Conservation (phyloP, 2,888 invertebrate species). For the Drosophila meridiana region DNA sequence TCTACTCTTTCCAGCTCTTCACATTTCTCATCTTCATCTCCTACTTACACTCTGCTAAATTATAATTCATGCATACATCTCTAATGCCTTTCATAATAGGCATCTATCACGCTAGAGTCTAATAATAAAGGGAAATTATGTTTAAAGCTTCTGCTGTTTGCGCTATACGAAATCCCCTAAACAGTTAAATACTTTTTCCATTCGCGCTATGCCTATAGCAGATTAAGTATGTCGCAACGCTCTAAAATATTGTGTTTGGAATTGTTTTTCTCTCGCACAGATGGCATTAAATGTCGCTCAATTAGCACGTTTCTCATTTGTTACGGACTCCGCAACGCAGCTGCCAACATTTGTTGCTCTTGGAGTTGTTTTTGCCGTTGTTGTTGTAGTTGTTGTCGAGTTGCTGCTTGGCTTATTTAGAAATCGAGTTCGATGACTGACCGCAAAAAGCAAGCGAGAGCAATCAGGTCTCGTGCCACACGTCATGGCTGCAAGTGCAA, state of each 20-base stretch:
- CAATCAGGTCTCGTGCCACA: slow-evolving; percentile 45
- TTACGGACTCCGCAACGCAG: slow-evolving; percentile 1
- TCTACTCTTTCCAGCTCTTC: not conserved
- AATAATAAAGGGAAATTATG: slow-evolving; percentile 2
- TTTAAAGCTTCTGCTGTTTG: not conserved
- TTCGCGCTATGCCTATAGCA: not conserved
- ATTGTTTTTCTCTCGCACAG: slow-evolving; percentile 6
- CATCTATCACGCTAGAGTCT: not conserved
- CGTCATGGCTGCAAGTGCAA: slow-evolving; percentile 39
- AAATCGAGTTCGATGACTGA: slow-evolving; percentile 29
- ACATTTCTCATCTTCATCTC: not conserved
- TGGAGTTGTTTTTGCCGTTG: slow-evolving; percentile 17
- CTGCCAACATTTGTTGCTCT: slow-evolving; percentile 1
- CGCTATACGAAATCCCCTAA: too few relatives aligned
- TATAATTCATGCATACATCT: not conserved
- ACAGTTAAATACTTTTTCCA: not conserved
- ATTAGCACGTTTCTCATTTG: slow-evolving; percentile 68
- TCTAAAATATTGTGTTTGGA: not conserved
- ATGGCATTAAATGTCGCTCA: slow-evolving; percentile 30
- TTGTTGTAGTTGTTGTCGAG: slow-evolving; percentile 25
- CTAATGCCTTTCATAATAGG: not conserved
- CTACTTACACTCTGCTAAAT: not conserved
- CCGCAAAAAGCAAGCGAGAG: slow-evolving; percentile 19
- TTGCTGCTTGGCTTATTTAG: slow-evolving; percentile 33
- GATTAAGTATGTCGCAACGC: slow-evolving; percentile 6